Base-by-base conservation (phyloP, 92 coral and sea anemone species). In the Zoanthus gigantus region DNA sequence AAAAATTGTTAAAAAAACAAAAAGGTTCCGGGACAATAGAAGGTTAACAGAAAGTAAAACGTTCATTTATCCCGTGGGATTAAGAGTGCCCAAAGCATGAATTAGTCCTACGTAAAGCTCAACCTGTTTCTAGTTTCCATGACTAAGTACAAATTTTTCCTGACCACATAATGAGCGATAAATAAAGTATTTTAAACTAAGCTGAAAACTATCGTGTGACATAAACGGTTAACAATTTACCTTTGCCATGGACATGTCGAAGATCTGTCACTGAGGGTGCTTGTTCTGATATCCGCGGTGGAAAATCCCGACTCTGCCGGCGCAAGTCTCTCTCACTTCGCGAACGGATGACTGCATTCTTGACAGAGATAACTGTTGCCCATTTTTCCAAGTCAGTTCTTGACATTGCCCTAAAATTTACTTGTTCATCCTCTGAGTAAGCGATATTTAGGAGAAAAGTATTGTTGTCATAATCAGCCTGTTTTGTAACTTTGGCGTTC, bases 351-450 rank as follows among this genome's bases (percentile, higher is more conserved):
- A 95, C 98, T 52, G 92, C 94, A 61, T 72, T 82, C 65, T 95
- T 95, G 46, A 95, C 98, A 4, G 96, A 88, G 78, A 97, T 95
- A 56, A 96, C 96, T 37, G 95, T 94, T 18, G 94, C 87, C 99
- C 99, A 97, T 76, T 94, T 91, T 86, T 97, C 96, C 82, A 97
- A 82, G n/a, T 97, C 99, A 42, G 84, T 88, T 58, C 96, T 93
- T n/a, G 94, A 93, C 63, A 91, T 61, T 72, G 97, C 94, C 60
- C 93, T 94, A 74, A 97, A 94, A 76, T 92, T 88, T 42, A 84
- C 92, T 0, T 88, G 66, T 46, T 94, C 88, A 23, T 82, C 92
- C 5, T 86, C 93, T 16, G 93, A 96, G 67, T 84, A 92, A 75
- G 87, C 94, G 54, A 97, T 84, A 89, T 90, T 91, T 67, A 97